Evolutionary conservation across 1,140 invertebrate species (phyloP).

Genomic region (Dendroctonus valens): DNA sequence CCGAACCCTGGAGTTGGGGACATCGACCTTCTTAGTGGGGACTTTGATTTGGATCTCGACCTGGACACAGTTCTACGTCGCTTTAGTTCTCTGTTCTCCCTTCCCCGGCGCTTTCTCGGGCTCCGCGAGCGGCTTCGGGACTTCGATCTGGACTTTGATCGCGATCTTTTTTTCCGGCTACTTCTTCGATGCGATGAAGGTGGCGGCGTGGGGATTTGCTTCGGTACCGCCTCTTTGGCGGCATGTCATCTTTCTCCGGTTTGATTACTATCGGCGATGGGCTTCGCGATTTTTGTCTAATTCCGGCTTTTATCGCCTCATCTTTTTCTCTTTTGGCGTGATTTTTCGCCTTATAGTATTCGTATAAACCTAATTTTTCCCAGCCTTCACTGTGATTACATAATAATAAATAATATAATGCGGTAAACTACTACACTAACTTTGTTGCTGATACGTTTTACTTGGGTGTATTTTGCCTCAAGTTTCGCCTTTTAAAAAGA

Average conservation of each 20-base stretch:
- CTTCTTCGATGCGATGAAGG: slow-evolving; percentile 20
- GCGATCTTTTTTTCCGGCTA: slow-evolving; percentile 28
- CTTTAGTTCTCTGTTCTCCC: slow-evolving; percentile 19
- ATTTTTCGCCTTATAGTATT: slow-evolving; percentile 97
- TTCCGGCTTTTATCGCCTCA: slow-evolving; percentile 71
- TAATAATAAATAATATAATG: no score
- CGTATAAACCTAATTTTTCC: slow-evolving; percentile 95
- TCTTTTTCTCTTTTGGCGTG: slow-evolving; percentile 85
- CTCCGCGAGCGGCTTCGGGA: slow-evolving; percentile 41
- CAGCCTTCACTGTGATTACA: slow-evolving; percentile 80
- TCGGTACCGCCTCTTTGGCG: slow-evolving; percentile 70
- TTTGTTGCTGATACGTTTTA: no score
- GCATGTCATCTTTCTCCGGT: slow-evolving; percentile 69
- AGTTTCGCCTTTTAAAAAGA: no score
- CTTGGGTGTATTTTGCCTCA: no score
- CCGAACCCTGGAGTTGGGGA: slow-evolving; percentile 21
- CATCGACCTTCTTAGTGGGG: slow-evolving; percentile 47
- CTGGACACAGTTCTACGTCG: slow-evolving; percentile 52
- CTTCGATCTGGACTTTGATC: slow-evolving; percentile 51
- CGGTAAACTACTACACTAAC: no score
- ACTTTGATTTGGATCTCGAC: slow-evolving; percentile 52
- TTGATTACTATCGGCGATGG: slow-evolving; percentile 67
- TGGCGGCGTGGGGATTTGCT: slow-evolving; percentile 55
- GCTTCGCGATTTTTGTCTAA: slow-evolving; percentile 68
- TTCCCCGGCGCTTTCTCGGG: slow-evolving; percentile 28